Evolutionary conservation across 2,888 invertebrate genomes (phyloP), one percentile per base, ranked within the genome.

Genomic region (Thymelicus sylvestris): DNA sequence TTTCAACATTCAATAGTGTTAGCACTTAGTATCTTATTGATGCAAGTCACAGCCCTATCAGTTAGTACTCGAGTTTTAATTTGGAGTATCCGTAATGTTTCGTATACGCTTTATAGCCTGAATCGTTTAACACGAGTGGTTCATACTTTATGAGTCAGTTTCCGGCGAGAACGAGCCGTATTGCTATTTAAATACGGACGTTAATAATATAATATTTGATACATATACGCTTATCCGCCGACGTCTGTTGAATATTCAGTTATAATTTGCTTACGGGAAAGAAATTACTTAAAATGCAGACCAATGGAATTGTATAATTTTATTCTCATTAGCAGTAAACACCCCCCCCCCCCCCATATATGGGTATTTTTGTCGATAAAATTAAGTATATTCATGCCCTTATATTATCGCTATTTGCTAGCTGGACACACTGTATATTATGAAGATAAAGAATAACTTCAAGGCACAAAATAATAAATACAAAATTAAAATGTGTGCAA

Each of bases 171-270:
- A 81, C 81, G 81, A 78, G 79, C 81, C 83, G 79, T 86, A 85
- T 81, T 80, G 80, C 84, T 81, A 80, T 85, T 84, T 83, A 85
- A 85, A 87, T 86, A 86, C 80, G 81, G 79, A 77, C 81, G 79
- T 84, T 79, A 85, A 85, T 85, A 83, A 83, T 81, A 82, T 79
- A 82, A 83, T 82, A 82, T 81, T 82, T 84, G 81, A 83, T 83
- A 83, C 81, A 82, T 79, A 82, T 80, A 79, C 81, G 82, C 79
- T 84, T 84, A 85, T 82, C 79, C 82, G 72, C 80, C 79, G 78
- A 79, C 81, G 78, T 78, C 81, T 79, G 81, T 86, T 84, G 85
- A 86, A 86, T 84, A 87, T 87, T 85, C 86, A 85, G 81, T 83
- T 83, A 84, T 85, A 86, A 86, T 85, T 83, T 84, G 84, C 83